phyloP scores from a whole-genome alignment of 2,888 invertebrate genomes.

The Pollenia labialis region DNA sequence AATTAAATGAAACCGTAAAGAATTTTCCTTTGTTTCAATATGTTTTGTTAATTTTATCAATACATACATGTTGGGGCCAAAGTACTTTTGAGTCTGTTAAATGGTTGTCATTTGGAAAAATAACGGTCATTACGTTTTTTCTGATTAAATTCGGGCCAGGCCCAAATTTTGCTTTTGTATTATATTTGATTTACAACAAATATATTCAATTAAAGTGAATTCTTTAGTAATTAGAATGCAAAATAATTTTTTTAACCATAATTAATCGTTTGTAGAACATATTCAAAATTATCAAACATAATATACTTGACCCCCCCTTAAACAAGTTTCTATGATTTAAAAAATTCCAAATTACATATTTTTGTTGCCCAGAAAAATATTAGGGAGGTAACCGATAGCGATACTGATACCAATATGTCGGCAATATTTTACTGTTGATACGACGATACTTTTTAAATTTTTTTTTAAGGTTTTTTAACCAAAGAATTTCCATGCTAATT shows the following conservation, averaged over 20 bases:
- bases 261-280: not conserved
- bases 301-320: not conserved
- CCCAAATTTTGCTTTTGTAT: constrained; percentile 18
- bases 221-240: too few relatives aligned
- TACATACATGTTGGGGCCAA: constrained; percentile 2
- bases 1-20: constrained; percentile 52
- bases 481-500: too few relatives aligned
- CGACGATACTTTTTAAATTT: too few relatives aligned
- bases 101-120: constrained; percentile 35
- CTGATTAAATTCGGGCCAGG: constrained; percentile 19
- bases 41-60: constrained; percentile 29
- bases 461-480: too few relatives aligned
- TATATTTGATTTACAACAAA: not conserved
- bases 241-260: not conserved
- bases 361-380: too few relatives aligned
- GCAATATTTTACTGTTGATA: too few relatives aligned
- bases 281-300: not conserved
- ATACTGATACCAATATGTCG: too few relatives aligned
- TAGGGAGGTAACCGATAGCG: too few relatives aligned
- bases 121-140: constrained; percentile 27
- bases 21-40: constrained; percentile 51
- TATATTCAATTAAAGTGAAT: not conserved
- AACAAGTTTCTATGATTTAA: too few relatives aligned
- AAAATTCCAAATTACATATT: too few relatives aligned
- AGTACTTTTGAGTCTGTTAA: constrained; percentile 11